Percentiles rank a stretch among this genome's conserved stretches.
Evolutionary conservation across 2,888 invertebrate species (phyloP).

Genomic region (Pyrrhia umbra): DNA sequence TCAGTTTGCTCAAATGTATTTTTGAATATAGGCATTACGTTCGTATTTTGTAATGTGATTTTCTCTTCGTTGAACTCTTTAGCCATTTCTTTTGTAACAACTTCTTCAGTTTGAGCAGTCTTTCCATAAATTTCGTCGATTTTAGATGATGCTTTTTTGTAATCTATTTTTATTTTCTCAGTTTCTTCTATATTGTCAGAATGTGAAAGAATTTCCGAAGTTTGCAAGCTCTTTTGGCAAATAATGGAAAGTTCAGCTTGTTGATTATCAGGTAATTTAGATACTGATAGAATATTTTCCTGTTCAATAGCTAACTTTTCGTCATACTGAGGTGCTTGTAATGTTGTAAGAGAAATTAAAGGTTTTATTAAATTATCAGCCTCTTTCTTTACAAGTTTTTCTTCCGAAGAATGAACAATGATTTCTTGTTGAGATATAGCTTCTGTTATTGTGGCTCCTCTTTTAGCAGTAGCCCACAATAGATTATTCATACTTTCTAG

Average conservation of each 20-base stretch:
- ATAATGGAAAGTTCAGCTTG: constrained; percentile 80
- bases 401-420: constrained; percentile 84
- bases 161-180: constrained; percentile 77
- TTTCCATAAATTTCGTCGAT: constrained; percentile 84
- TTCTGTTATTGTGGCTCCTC: constrained; percentile 86
- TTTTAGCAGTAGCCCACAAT: constrained; percentile 76
- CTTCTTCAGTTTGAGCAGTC: constrained; percentile 79
- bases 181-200: constrained; percentile 87
- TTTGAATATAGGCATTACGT: constrained; percentile 76
- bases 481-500: constrained; percentile 71
- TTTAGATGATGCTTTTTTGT: constrained; percentile 75
- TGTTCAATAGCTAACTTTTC: constrained; percentile 90
- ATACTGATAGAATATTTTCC: constrained; percentile 85
- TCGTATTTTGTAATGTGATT: constrained; percentile 66
- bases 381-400: constrained; percentile 70
- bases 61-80: constrained; percentile 73
- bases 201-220: constrained; percentile 89
- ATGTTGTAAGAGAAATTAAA: constrained; percentile 81
- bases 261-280: constrained; percentile 81
- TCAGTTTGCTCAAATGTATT: constrained; percentile 86
- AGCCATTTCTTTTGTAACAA: constrained; percentile 76
- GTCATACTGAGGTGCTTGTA: constrained; percentile 90
- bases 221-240: constrained; percentile 86
- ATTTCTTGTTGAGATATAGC: constrained; percentile 91
- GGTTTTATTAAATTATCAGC: constrained; percentile 79